Evolutionary conservation across 2,113 vertebrate species (phyloP), one percentile per base, ranked within the genome.

Genomic region (Aspidoscelis tigris): DNA sequence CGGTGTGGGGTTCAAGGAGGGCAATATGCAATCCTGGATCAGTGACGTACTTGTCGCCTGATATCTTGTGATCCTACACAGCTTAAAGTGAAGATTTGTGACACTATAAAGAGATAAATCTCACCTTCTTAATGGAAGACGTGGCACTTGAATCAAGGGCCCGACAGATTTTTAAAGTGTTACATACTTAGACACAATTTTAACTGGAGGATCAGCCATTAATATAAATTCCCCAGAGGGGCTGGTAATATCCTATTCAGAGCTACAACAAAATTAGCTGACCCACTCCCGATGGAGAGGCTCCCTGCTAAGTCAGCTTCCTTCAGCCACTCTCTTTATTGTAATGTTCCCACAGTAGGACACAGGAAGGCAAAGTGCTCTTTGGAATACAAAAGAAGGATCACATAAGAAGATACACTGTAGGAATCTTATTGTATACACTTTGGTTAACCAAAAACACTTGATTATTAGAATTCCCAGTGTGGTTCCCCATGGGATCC

Each of bases 211-310:
- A 85, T 85, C 83, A 85, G 77, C 73, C 70, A 85, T 85, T 80
- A 80, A 85, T 85, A 79, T 74, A 85, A 85, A 85, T 85, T 85
- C 83, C 83, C 77, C 83, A 74, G 83, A 85, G 83, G 78, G 80
- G 77, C 77, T 85, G 70, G 70, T 80, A 85, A 85, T 85, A 85
- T 85, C 58, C 70, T 85, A 80, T 85, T 85, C 83, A 85, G 83
- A 85, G 83, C 83, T 85, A 74, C 83, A 85, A 85, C 83, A 85
- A 85, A 85, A 85, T 85, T 85, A 85, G 83, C 83, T 80, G 83
- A 80, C 83, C 83, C 81, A 66, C 81, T 82, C 81, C 81, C 77
- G 80, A 69, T 80, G 77, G 83, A 80, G 83, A 80, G 83, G 78
- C 77, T 80, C 77, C 83, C 83, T 80, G 83, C 83, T 77, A 85